Evolutionary conservation across 1,140 invertebrate genomes (phyloP).

Genomic region (Limonius californicus): DNA sequence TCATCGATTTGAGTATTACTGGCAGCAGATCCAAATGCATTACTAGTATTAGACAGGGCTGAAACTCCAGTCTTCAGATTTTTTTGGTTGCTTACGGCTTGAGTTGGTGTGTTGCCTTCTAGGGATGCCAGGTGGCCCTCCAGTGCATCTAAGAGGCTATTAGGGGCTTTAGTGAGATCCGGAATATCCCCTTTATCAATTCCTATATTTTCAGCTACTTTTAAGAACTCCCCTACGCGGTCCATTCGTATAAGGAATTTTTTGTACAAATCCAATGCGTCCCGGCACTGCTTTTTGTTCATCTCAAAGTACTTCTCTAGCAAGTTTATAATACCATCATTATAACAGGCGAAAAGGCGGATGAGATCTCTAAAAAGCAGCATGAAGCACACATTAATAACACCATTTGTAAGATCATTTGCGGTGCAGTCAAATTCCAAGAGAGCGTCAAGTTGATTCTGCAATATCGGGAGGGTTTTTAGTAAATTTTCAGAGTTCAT

Average conservation of each 20-base stretch:
- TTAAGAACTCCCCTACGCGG: constrained; percentile 96
- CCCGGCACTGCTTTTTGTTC: constrained; percentile 98
- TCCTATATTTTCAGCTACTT: constrained; percentile 95
- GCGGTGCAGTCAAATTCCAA: constrained; percentile 98
- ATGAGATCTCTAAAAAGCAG: constrained; percentile 98
- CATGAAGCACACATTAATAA: constrained; percentile 99
- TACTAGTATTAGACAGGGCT: constrained; percentile 83
- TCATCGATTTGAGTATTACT: constrained; percentile 77
- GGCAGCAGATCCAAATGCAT: constrained; percentile 77
- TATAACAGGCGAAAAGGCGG: constrained; percentile 97
- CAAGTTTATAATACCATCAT: constrained; percentile 99
- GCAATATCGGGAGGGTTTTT: constrained; percentile 94
- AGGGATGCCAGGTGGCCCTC: constrained; percentile 93
- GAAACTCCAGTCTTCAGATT: constrained; percentile 87
- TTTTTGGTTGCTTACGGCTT: constrained; percentile 74
- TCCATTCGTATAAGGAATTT: constrained; percentile 99
- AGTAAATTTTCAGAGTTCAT: constrained; percentile 97
- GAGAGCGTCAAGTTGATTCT: constrained; percentile 91
- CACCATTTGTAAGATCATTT: constrained; percentile 96
- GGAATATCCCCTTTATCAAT: constrained; percentile 99
- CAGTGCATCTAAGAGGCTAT: constrained; percentile 94
- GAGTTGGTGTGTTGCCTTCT: constrained; percentile 85
- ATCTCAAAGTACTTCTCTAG: constrained; percentile 99
- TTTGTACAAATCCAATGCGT: constrained; percentile 98
- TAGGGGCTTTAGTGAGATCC: constrained; percentile 97